Percentiles rank a stretch among this genome's conserved stretches.
phyloP scores from a whole-genome alignment of 2,797 vertebrate genomes.

The Enoplosus armatus region DNA sequence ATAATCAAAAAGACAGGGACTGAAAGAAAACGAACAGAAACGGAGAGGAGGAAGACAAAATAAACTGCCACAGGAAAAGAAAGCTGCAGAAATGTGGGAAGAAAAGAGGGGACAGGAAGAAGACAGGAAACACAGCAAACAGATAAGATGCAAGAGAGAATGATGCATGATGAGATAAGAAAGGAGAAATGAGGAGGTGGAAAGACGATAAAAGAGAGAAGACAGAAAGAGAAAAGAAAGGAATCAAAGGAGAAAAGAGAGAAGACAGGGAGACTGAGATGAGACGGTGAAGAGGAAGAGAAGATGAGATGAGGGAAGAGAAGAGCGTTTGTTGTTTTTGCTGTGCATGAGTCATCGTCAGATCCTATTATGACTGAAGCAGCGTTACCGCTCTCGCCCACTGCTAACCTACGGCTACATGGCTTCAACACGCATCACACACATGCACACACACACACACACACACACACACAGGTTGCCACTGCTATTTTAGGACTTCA shows the following conservation, averaged over 20 bases:
- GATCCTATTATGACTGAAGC: conserved; percentile 80
- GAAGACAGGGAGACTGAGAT: conserved; percentile 20
- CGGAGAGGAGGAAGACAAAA: background rate
- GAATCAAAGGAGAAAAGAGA: conserved; percentile 36
- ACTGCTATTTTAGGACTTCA: conserved; percentile 22
- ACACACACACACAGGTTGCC: conserved; percentile 18
- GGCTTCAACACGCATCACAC: conserved; percentile 51
- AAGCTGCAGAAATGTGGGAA: background rate
- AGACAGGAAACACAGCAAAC: conserved; percentile 33
- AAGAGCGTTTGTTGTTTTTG: conserved; percentile 67
- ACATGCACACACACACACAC: conserved; percentile 34
- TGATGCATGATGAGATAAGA: conserved; percentile 38
- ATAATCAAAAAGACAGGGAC: background rate
- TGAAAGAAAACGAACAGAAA: conserved; percentile 10
- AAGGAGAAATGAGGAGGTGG: conserved; percentile 42
- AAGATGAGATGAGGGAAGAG: conserved; percentile 52
- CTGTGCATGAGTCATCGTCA: conserved; percentile 77
- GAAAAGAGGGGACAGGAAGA: conserved; percentile 1
- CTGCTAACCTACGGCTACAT: conserved; percentile 78
- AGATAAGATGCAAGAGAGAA: conserved; percentile 33
- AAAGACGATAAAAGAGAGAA: conserved; percentile 25
- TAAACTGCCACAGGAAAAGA: conserved; percentile 13
- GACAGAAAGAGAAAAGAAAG: conserved; percentile 5
- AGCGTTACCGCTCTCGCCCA: conserved; percentile 73
- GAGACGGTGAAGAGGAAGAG: conserved; percentile 48